Percentiles rank a stretch among this genome's conserved stretches.
phyloP scores from a whole-genome alignment of 2,888 invertebrate genomes.

The Aelia acuminata region DNA sequence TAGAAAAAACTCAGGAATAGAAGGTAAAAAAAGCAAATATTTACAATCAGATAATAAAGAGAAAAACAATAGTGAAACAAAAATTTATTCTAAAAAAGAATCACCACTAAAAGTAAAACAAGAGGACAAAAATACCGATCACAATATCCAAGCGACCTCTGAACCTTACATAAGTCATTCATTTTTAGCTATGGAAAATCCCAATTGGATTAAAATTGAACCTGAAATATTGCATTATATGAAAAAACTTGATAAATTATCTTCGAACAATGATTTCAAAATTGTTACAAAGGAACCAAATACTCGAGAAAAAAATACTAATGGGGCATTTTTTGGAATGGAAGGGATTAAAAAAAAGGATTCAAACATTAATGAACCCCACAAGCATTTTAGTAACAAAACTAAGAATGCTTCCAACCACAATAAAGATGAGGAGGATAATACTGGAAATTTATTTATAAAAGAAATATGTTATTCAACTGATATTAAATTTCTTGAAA shows the following conservation, averaged over 20 bases:
- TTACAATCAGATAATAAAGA: neutral
- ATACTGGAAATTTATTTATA: neutral
- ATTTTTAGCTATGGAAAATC: neutral
- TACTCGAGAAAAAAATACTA: neutral
- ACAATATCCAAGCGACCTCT: neutral
- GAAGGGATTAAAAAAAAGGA: neutral
- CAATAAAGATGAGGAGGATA: neutral
- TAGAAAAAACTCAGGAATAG: neutral
- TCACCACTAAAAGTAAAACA: neutral
- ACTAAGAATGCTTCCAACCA: neutral
- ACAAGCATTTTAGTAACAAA: neutral
- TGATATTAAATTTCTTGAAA: neutral
- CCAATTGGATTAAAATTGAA: neutral
- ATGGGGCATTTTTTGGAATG: neutral
- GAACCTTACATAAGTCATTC: neutral
- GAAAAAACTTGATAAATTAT: slow-evolving; percentile 2
- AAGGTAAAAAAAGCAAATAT: neutral
- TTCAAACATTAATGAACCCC: neutral
- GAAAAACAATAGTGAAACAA: neutral
- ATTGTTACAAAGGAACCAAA: neutral
- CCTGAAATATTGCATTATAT: slow-evolving; percentile 30
- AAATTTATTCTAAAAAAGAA: neutral
- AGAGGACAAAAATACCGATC: neutral
- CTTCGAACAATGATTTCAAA: neutral
- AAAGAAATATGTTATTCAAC: slow-evolving; percentile 6